Evolutionary conservation across 2,113 vertebrate species (phyloP).

Genomic region (Pachypanchax playfairii): DNA sequence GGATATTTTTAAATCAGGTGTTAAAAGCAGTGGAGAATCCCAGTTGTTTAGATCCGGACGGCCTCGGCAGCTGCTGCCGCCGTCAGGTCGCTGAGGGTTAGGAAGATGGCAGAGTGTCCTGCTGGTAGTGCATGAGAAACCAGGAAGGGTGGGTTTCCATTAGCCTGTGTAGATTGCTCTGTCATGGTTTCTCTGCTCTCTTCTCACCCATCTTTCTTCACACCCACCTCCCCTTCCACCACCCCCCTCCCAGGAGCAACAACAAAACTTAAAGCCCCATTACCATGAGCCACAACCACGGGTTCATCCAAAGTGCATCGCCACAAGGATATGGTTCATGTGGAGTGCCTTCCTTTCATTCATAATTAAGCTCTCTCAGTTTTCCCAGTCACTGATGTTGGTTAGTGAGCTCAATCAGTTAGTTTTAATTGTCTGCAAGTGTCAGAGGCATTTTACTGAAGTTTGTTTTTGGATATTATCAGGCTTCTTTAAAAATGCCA

Average conservation of each 20-base stretch:
- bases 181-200: conserved; percentile 25
- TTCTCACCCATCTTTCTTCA: not conserved
- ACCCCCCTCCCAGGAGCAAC: conserved; percentile 25
- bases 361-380: conserved; percentile 61
- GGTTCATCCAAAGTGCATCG: conserved; percentile 63
- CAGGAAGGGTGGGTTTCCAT: conserved; percentile 48
- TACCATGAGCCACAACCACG: conserved; percentile 41
- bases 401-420: conserved; percentile 8
- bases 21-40: conserved; percentile 48
- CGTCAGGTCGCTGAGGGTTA: conserved; percentile 1
- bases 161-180: conserved; percentile 27
- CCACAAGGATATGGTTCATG: conserved; percentile 58
- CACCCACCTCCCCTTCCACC: not conserved
- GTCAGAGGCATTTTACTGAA: not conserved
- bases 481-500: not conserved
- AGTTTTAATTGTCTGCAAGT: conserved; percentile 2
- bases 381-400: conserved; percentile 19
- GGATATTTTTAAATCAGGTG: conserved; percentile 54
- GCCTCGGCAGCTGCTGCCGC: conserved; percentile 3
- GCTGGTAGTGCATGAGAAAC: conserved; percentile 40
- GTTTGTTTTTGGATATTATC: not conserved
- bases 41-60: conserved; percentile 12
- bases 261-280: conserved; percentile 47
- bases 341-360: conserved; percentile 66
- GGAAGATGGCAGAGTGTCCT: conserved; percentile 11